These are phyloP conservation scores for Enteromius anoplus DNA, from an alignment of 2,797 vertebrate genomes.

Conservation along the genomic window DNA sequence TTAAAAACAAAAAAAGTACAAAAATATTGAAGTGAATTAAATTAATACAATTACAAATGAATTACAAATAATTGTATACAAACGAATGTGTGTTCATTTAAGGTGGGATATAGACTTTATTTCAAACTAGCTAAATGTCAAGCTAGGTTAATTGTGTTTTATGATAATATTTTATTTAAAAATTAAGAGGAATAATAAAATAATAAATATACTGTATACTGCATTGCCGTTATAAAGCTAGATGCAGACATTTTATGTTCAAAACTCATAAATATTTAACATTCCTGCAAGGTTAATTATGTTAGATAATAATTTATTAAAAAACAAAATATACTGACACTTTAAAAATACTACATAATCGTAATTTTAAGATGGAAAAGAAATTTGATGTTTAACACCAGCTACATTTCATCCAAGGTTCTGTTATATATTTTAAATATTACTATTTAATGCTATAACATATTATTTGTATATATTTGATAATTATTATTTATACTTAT, in stretches of 20 bases:
- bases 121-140: not conserved
- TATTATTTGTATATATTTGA: not conserved
- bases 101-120: not conserved
- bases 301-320: not conserved
- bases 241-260: not conserved
- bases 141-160: not conserved
- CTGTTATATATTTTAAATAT: not conserved
- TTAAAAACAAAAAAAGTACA: not conserved
- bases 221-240: not conserved
- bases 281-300: not conserved
- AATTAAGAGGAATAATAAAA: not conserved
- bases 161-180: not conserved
- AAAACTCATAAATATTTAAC: not conserved
- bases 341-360: not conserved
- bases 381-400: not conserved
- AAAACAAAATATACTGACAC: not conserved
- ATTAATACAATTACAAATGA: not conserved
- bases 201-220: not conserved
- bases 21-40: not conserved
- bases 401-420: not conserved
- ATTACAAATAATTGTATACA: not conserved
- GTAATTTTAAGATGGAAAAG: not conserved
- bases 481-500: not conserved
- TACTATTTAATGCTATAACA: not conserved
- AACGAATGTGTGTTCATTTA: not conserved